These are phyloP conservation scores for Cherax quadricarinatus DNA, from an alignment of 1,140 invertebrate genomes.

Conservation along the genomic window DNA sequence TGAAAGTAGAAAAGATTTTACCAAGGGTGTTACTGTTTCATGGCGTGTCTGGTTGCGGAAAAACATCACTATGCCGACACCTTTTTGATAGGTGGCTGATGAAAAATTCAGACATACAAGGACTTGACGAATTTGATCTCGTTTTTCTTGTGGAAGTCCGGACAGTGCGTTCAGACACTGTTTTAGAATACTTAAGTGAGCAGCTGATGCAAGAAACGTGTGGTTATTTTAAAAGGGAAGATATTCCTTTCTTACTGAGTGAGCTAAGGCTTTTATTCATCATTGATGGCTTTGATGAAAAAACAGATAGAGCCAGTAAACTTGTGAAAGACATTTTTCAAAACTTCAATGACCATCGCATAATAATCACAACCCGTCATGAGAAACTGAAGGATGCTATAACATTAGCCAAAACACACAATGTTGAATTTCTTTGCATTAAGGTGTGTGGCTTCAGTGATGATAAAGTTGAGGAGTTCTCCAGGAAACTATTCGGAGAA, in stretches of 20 bases:
- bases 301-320: neutral
- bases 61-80: slow-evolving; percentile 12
- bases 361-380: slow-evolving; percentile 13
- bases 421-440: neutral
- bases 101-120: neutral
- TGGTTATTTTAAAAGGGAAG: neutral
- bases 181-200: neutral
- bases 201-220: neutral
- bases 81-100: neutral
- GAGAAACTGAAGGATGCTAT: neutral
- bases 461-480: neutral
- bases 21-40: neutral
- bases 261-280: neutral
- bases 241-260: neutral
- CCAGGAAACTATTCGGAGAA: neutral
- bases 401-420: neutral
- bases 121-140: neutral
- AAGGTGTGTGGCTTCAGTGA: slow-evolving; percentile 25
- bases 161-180: neutral
- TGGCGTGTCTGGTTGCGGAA: slow-evolving; percentile 3
- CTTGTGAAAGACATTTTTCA: slow-evolving; percentile 22
- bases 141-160: slow-evolving; percentile 7
- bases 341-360: neutral
- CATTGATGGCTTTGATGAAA: slow-evolving; percentile 24
- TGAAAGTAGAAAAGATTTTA: neutral